phyloP scores from a whole-genome alignment of 1,140 invertebrate genomes.

The Psilanteris sp. region DNA sequence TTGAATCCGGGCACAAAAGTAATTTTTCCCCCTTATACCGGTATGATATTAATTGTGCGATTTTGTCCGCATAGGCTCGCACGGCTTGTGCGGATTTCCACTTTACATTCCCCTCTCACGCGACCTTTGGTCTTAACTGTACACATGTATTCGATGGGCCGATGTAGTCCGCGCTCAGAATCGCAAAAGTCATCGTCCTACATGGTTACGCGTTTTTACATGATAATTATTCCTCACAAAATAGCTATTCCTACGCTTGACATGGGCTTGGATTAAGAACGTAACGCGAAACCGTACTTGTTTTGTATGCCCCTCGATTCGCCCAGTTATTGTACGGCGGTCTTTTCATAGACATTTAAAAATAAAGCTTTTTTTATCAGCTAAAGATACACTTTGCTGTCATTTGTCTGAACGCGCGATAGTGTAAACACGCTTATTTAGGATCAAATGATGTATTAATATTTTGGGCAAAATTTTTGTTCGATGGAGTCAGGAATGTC shows the following conservation, averaged over 20 bases:
- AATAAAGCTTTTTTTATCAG: too few relatives aligned
- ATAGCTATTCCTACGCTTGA: slow-evolving; percentile 46
- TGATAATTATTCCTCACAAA: slow-evolving; percentile 59
- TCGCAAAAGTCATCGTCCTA: slow-evolving; percentile 60
- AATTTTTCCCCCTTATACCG: not conserved
- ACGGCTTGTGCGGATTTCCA: slow-evolving; percentile 59
- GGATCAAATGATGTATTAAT: slow-evolving; percentile 35
- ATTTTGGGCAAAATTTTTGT: slow-evolving; percentile 18
- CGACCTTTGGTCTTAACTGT: slow-evolving; percentile 63
- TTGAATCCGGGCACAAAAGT: too few relatives aligned
- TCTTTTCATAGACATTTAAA: too few relatives aligned
- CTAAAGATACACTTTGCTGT: too few relatives aligned
- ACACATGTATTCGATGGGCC: slow-evolving; percentile 58
- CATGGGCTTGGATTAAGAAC: slow-evolving; percentile 53
- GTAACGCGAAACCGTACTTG: slow-evolving; percentile 13
- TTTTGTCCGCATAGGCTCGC: slow-evolving; percentile 29
- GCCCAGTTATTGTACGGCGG: too few relatives aligned
- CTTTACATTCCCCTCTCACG: slow-evolving; percentile 61
- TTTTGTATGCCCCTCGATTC: too few relatives aligned
- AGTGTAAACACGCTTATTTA: too few relatives aligned
- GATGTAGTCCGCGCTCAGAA: slow-evolving; percentile 48
- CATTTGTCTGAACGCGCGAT: too few relatives aligned
- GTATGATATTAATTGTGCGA: slow-evolving; percentile 25
- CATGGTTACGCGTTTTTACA: slow-evolving; percentile 63
- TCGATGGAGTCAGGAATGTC: slow-evolving; percentile 43